Conservation (phyloP, 2,888 invertebrate genomes). For the Linyphia triangularis region DNA sequence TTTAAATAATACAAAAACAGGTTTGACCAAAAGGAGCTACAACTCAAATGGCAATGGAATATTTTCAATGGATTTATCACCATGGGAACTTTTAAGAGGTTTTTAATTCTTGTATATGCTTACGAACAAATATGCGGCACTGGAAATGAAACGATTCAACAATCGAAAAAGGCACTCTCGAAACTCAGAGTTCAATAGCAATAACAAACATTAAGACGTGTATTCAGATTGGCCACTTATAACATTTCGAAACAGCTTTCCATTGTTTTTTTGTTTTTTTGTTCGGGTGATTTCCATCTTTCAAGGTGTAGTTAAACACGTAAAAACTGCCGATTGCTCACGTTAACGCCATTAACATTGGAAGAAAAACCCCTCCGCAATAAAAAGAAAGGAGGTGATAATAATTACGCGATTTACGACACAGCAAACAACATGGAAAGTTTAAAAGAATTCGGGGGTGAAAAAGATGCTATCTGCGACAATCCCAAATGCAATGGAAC, state of each 20-base stretch:
- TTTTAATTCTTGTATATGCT: too few relatives aligned
- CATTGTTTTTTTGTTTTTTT: too few relatives aligned
- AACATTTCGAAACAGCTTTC: not conserved
- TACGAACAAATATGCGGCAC: too few relatives aligned
- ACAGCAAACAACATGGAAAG: not conserved
- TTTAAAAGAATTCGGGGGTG: not conserved
- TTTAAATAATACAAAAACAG: too few relatives aligned
- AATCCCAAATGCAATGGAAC: too few relatives aligned
- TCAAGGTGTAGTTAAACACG: not conserved
- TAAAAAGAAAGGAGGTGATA: not conserved
- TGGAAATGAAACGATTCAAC: too few relatives aligned
- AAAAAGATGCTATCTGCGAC: not conserved
- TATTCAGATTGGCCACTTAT: not conserved
- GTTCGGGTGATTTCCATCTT: too few relatives aligned
- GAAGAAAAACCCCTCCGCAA: not conserved
- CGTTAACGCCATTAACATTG: not conserved
- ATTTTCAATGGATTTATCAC: too few relatives aligned
- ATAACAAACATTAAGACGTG: not conserved
- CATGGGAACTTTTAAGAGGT: too few relatives aligned
- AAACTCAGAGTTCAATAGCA: too few relatives aligned
- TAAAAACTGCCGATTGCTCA: not conserved
- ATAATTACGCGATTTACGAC: conserved; percentile 3
- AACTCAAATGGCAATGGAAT: too few relatives aligned
- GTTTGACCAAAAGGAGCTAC: too few relatives aligned
- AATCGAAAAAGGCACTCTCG: not conserved